Conservation (phyloP, 2,113 vertebrate genomes). For the Fulmarus glacialis region DNA sequence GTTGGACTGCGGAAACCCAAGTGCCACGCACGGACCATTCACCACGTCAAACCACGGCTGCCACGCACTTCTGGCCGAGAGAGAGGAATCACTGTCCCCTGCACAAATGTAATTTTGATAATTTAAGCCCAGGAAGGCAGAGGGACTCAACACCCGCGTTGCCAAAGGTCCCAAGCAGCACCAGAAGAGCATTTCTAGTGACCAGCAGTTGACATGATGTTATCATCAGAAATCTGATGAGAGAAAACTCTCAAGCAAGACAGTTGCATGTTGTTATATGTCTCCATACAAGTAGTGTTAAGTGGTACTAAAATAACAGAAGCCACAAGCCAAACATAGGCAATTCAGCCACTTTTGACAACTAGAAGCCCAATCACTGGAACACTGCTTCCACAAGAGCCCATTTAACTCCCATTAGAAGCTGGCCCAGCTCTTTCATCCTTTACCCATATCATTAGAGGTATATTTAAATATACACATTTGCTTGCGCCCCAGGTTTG, state of each 20-base stretch:
- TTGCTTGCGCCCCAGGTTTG: background rate
- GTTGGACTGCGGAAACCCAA: background rate
- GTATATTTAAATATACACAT: background rate
- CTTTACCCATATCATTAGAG: background rate
- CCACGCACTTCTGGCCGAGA: background rate
- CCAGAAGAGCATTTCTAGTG: accelerated
- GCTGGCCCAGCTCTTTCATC: background rate
- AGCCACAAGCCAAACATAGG: background rate
- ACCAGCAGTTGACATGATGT: background rate
- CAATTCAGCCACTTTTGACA: background rate
- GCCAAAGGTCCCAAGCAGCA: background rate
- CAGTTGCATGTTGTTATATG: accelerated
- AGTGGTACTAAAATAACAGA: background rate
- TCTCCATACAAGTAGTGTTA: background rate
- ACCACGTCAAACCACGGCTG: accelerated
- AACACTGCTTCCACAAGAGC: background rate
- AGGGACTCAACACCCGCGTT: accelerated
- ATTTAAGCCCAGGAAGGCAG: background rate
- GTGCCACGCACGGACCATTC: accelerated
- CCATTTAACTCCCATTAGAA: background rate
- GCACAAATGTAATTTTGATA: accelerated
- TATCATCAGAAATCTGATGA: background rate
- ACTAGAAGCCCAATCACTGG: background rate
- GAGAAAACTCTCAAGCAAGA: background rate
- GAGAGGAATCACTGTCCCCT: too few species aligned